Percentiles rank a stretch among this genome's conserved stretches.
Evolutionary conservation across 2,797 vertebrate genomes (phyloP).

Genomic region (Notolabrus celidotus): DNA sequence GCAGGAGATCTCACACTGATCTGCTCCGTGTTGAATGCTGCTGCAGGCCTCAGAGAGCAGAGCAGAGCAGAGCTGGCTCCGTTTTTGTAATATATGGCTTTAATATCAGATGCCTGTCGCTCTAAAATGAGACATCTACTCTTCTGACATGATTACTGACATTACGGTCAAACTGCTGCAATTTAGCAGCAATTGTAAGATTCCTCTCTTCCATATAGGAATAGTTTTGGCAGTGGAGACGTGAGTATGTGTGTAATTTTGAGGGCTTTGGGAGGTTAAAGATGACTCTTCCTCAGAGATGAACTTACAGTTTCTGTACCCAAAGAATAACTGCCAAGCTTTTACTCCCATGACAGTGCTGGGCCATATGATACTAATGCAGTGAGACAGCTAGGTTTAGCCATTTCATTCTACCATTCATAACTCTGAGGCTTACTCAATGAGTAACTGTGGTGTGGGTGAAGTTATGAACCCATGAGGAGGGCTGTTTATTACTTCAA

Average conservation of each 20-base stretch:
- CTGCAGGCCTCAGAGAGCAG: slow-evolving; percentile 61
- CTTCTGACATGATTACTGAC: slow-evolving; percentile 67
- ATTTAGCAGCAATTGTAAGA: slow-evolving; percentile 73
- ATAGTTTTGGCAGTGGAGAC: slow-evolving; percentile 45
- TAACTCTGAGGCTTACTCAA: neutral
- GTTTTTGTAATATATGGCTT: slow-evolving; percentile 53
- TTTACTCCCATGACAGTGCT: neutral
- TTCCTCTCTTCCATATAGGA: slow-evolving; percentile 51
- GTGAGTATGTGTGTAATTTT: slow-evolving; percentile 32
- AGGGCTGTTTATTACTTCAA: no score
- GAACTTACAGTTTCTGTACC: slow-evolving; percentile 16
- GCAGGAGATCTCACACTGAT: slow-evolving; percentile 78
- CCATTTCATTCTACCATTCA: neutral
- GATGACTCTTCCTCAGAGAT: slow-evolving; percentile 35
- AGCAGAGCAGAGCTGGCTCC: slow-evolving; percentile 19
- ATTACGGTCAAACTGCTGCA: slow-evolving; percentile 67
- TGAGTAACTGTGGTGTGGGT: no score
- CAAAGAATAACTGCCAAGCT: slow-evolving; percentile 18
- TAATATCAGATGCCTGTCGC: slow-evolving; percentile 51
- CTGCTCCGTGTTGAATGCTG: slow-evolving; percentile 56
- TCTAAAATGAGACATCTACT: slow-evolving; percentile 36
- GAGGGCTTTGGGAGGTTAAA: slow-evolving; percentile 20
- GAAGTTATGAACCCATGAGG: no score
- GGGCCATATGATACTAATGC: slow-evolving; percentile 12
- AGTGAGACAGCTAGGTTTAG: neutral